Conservation (phyloP, 2,888 invertebrate genomes). For the Pristionchus entomophagus region DNA sequence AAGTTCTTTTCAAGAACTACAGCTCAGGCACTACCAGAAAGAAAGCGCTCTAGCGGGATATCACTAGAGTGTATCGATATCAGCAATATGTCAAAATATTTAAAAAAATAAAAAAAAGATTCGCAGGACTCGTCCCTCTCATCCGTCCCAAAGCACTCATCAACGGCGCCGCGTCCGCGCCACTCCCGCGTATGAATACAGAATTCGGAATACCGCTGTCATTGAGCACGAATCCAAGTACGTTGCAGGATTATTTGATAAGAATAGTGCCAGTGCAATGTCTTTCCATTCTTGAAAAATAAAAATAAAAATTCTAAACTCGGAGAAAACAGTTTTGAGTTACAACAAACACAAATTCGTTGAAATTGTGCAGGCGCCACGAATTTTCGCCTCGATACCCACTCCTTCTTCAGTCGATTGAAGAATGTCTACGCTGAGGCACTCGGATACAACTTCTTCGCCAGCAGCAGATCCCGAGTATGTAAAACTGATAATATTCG, state of each 20-base stretch:
- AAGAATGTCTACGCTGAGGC: slow-evolving; percentile 24
- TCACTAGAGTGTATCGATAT: too few species aligned
- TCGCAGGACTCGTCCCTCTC: not conserved
- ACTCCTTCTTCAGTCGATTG: slow-evolving; percentile 30
- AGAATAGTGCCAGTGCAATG: too few species aligned
- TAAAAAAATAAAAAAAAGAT: not conserved
- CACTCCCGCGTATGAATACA: not conserved
- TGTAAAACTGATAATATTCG: too few species aligned
- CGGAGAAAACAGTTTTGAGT: too few species aligned
- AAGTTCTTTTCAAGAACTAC: too few species aligned
- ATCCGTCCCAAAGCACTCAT: slow-evolving; percentile 1
- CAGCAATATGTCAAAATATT: too few species aligned
- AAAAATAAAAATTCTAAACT: too few species aligned
- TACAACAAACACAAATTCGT: too few species aligned
- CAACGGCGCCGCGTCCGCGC: not conserved
- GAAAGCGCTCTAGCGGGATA: too few species aligned
- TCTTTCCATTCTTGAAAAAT: too few species aligned
- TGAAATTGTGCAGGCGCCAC: not conserved
- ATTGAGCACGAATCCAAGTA: slow-evolving; percentile 16
- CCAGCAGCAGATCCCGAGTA: not conserved
- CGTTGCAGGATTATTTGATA: not conserved
- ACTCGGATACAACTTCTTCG: not conserved
- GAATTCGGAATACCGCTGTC: not conserved
- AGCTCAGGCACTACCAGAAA: not conserved
- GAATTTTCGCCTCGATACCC: not conserved